Evolutionary conservation across 2,888 invertebrate species (phyloP), one percentile per base, ranked within the genome.

Genomic region (Allygus modestus): DNA sequence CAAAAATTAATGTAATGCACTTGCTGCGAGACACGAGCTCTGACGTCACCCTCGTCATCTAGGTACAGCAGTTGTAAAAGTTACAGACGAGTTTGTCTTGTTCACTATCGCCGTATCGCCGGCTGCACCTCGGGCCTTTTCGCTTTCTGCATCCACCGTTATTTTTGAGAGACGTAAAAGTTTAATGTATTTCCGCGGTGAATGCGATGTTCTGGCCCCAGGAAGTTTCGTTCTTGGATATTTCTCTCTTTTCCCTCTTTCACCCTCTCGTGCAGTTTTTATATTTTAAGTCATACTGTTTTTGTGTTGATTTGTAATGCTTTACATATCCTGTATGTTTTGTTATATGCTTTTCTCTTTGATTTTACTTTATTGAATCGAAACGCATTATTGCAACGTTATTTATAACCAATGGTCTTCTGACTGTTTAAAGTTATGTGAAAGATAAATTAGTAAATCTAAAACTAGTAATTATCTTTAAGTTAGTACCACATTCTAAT

Each of bases 101-200:
- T 58, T 58, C 46, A 46, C 46, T 65, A 65, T 26, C 65, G 65
- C 65, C n/a, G n/a, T n/a, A n/a, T n/a, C n/a, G n/a, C n/a, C n/a
- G 9, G 20, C 58, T 20, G 65, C 65, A 15, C 65, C 65, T 65
- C 65, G 28, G 65, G 65, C 20, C 73, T 37, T 15, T n/a, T 31
- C 73, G 23, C 73, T 73, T 73, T 20, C 33, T 41, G 73, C 37
- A 73, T n/a, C 73, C 73, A 17, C 15, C 73, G 73, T 41, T 73
- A 73, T 73, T 73, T 73, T 73, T 73, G 41, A 37, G 33, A 33
- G 73, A 37, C 73, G 41, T 73, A 73, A 73, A 73, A 73, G 73
- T 73, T 73, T 73, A 73, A 73, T 73, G 73, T 73, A 43, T 41
- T 73, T 73, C 73, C 73, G 73, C 37, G 43, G 23, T 73, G 73